A percentile compares a stretch with the other conserved stretches of the same genome.
Evolutionary conservation across 2,113 vertebrate genomes (phyloP).

Genomic region (Megaptera novaeangliae): DNA sequence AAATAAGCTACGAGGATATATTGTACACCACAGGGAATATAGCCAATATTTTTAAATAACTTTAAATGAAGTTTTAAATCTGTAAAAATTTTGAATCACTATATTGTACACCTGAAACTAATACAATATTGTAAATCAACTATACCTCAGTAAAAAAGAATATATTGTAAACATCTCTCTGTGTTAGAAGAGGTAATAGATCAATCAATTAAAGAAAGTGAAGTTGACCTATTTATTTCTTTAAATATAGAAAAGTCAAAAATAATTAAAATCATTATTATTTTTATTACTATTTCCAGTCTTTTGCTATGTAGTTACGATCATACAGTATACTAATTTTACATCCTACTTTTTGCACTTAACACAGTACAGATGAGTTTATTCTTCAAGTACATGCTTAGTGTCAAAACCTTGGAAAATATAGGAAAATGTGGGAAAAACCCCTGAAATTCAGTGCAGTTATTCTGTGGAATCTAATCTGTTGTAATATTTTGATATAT

Average conservation of each 20-base stretch:
- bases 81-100: background rate
- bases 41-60: background rate
- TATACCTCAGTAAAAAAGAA: background rate
- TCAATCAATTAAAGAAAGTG: background rate
- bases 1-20: background rate
- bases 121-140: background rate
- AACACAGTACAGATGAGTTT: background rate
- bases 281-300: background rate
- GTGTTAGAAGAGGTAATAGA: background rate
- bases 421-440: background rate
- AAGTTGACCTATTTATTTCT: background rate
- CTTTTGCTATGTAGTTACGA: background rate
- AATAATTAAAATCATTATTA: background rate
- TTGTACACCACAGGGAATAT: background rate
- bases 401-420: background rate
- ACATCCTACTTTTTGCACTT: background rate
- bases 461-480: background rate
- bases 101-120: background rate
- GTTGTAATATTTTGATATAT: background rate
- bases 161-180: background rate
- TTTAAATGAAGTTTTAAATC: background rate
- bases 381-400: background rate
- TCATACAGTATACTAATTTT: background rate
- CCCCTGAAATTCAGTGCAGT: background rate
- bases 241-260: background rate